Evolutionary conservation across 30 jellyfish, hydroid and myxozoan genomes (phyloP).

Genomic region (Chironex yamaguchii): DNA sequence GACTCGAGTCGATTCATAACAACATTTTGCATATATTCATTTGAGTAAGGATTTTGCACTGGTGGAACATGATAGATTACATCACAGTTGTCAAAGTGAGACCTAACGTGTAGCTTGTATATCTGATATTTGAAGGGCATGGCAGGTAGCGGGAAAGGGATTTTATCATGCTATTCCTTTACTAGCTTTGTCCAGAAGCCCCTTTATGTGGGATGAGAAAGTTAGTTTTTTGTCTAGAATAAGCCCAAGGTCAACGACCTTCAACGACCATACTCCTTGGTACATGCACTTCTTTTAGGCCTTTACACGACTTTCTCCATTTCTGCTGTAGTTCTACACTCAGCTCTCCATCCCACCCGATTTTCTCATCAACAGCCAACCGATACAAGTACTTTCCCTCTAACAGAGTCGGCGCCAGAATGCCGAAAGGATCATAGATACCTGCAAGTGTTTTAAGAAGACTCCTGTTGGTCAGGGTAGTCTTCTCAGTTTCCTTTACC

Average conservation of each 20-base stretch:
- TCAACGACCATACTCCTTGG: slow-evolving; percentile 59
- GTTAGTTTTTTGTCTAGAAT: too few species aligned
- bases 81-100: too few species aligned
- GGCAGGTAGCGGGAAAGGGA: slow-evolving; percentile 51
- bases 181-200: not conserved
- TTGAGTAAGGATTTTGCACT: slow-evolving; percentile 19
- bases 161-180: slow-evolving; percentile 35
- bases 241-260: too few species aligned
- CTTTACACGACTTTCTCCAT: slow-evolving; percentile 16
- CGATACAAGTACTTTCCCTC: slow-evolving; percentile 56
- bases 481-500: not conserved
- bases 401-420: slow-evolving; percentile 30
- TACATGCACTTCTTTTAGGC: slow-evolving; percentile 10
- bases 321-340: slow-evolving; percentile 30
- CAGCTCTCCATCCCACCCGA: slow-evolving; percentile 52
- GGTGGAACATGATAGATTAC: slow-evolving; percentile 44
- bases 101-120: too few species aligned
- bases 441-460: slow-evolving; percentile 17
- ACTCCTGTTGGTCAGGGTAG: slow-evolving; percentile 38
- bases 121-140: slow-evolving; percentile 28
- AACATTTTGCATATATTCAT: slow-evolving; percentile 1
- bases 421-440: slow-evolving; percentile 41
- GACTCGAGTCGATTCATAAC: too few species aligned
- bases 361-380: slow-evolving; percentile 49
- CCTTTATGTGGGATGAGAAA: too few species aligned